Evolutionary conservation across 2,113 vertebrate species (phyloP).

Genomic region (Atlantisia rogersi): DNA sequence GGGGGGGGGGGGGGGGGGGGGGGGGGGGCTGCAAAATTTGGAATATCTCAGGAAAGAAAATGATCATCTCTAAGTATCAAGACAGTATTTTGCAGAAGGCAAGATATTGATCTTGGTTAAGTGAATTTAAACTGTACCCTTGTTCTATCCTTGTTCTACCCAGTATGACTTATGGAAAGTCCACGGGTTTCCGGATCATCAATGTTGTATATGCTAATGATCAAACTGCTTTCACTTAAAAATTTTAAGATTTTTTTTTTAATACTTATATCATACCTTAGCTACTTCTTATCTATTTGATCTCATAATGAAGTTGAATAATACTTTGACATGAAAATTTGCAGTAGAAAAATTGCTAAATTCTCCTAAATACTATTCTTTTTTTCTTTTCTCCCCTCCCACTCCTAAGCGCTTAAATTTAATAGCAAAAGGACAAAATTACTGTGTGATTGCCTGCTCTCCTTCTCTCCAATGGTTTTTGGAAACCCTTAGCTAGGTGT

Average conservation of each 20-base stretch:
- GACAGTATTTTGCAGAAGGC: neutral
- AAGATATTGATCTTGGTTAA: constrained; percentile 6
- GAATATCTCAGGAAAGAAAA: constrained; percentile 18
- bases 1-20: too few species aligned
- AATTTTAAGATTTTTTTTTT: neutral
- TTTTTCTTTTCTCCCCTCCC: too few species aligned
- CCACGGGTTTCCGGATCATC: neutral
- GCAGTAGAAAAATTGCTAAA: neutral
- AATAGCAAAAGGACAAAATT: neutral
- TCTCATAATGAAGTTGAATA: neutral
- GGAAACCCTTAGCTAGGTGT: neutral
- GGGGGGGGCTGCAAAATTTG: neutral
- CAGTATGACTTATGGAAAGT: neutral
- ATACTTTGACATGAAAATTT: neutral
- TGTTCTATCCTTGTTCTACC: neutral
- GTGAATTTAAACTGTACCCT: neutral
- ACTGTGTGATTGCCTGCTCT: neutral
- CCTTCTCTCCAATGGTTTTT: neutral
- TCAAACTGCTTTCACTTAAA: neutral
- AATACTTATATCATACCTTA: neutral
- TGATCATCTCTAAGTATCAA: neutral
- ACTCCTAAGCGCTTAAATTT: neutral
- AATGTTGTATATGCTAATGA: neutral
- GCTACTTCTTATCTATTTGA: neutral
- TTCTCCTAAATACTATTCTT: neutral